Conservation (phyloP, 30 jellyfish, hydroid and myxozoan species). For the Aurelia aurita complex sp. Pacific region DNA sequence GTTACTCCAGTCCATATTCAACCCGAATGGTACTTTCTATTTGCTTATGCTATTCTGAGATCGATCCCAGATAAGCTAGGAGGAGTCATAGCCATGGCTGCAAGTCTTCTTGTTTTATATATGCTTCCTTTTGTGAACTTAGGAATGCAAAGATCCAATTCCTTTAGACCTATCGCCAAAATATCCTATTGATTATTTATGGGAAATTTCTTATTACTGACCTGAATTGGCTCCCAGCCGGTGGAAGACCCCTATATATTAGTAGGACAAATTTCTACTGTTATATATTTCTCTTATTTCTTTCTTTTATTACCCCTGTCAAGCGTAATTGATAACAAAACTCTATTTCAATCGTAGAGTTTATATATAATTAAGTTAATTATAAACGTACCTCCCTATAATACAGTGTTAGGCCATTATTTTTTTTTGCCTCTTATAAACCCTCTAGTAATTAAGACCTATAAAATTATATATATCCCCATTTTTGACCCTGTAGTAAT, state of each 20-base stretch:
- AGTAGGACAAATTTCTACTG: conserved; percentile 29
- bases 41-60: conserved; percentile 51
- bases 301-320: not conserved
- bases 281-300: conserved; percentile 29
- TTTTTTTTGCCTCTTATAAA: no score
- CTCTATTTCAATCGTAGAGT: conserved; percentile 5
- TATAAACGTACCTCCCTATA: not conserved
- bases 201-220: conserved; percentile 16
- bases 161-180: conserved; percentile 27
- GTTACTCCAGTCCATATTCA: conserved; percentile 53
- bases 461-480: no score
- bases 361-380: conserved; percentile 7
- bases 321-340: not conserved
- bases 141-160: not conserved
- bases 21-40: conserved; percentile 65
- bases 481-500: no score
- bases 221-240: conserved; percentile 56
- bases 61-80: conserved; percentile 54
- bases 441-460: no score
- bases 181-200: conserved; percentile 12
- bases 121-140: conserved; percentile 1
- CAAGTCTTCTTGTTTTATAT: not conserved
- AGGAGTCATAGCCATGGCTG: conserved; percentile 50
- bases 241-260: conserved; percentile 56
- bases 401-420: no score